Evolutionary conservation across 2,797 vertebrate species (phyloP), one percentile per base, ranked within the genome.

Genomic region (Melanotaenia parkinsoni): DNA sequence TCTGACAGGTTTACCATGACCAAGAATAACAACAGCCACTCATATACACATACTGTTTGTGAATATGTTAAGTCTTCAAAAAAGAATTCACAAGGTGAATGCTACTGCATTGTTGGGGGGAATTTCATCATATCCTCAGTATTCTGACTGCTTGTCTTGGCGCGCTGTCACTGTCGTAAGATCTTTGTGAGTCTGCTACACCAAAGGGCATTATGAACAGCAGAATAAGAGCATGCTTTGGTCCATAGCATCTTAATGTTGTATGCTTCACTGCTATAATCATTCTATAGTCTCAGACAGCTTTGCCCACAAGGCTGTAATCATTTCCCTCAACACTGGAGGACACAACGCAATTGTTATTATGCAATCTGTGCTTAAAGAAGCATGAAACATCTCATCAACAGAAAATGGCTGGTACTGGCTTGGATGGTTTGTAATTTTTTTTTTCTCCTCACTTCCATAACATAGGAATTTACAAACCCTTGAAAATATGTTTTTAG

Each of bases 381-480:
- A 91, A 92, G 89, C 91, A 89, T 91, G 88, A 92, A 92, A 91
- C 90, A 87, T 92, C 88, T 91, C 83, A 89, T 90, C 84, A 92
- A 77, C 79, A 78, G 76, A 83, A 85, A 87, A 89, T 80, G 80
- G 82, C 89, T 90, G 69, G 74, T 85, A 85, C 83, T 88, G 64
- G 67, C 61, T 79, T 13, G n/a, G 43, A 65, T 70, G 63, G 70
- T 70, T 69, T 77, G 85, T 77, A 71, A 32, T 3, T 53, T 61
- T 63, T 86, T 86, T 57, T 87, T 40, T 56, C 60, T 59, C 53
- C 35, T 50, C 35, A 58, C 57, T 72, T 80, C 63, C 63, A 80
- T 61, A 74, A 66, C 47, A 64, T 18, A n/a, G 73, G 43, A 73
- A 45, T 26, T 43, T 10, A 0, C 7, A 60, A 79, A 88, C 84